Conservation (phyloP, 2,797 vertebrate genomes). For the Scarus forsteni region DNA sequence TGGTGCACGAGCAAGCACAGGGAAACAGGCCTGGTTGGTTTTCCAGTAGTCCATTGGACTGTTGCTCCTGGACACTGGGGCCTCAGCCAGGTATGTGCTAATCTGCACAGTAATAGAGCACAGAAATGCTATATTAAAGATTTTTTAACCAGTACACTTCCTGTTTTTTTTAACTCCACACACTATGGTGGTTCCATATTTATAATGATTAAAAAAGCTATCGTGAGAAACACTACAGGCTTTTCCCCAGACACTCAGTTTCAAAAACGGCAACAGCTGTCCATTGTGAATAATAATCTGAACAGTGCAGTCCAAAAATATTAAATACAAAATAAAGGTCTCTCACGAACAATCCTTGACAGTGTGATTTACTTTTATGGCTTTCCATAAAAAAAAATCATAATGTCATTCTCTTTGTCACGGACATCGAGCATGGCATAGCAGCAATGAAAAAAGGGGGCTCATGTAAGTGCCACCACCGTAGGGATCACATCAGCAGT, state of each 20-base stretch:
- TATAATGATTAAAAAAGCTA: no score
- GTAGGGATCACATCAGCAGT: conserved; percentile 6
- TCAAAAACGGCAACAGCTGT: no score
- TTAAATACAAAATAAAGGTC: no score
- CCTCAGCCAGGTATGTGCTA: not conserved
- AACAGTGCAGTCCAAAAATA: not conserved
- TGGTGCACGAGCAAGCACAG: conserved; percentile 3
- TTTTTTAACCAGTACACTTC: no score
- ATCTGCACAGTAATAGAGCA: conserved; percentile 1
- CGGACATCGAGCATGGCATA: not conserved
- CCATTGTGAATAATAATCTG: no score
- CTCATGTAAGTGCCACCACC: not conserved
- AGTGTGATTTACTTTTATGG: not conserved
- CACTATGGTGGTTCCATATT: no score
- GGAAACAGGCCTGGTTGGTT: conserved; percentile 1
- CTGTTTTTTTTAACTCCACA: no score
- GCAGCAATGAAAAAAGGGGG: not conserved
- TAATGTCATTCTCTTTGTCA: not conserved
- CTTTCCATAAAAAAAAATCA: no score
- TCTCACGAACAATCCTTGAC: not conserved
- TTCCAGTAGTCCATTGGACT: conserved; percentile 7
- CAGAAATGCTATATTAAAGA: not conserved
- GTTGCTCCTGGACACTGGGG: not conserved
- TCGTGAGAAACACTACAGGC: no score
- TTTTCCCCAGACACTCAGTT: no score